Base-by-base conservation (phyloP, 2,113 vertebrate species). In the Notothenia coriiceps region DNA sequence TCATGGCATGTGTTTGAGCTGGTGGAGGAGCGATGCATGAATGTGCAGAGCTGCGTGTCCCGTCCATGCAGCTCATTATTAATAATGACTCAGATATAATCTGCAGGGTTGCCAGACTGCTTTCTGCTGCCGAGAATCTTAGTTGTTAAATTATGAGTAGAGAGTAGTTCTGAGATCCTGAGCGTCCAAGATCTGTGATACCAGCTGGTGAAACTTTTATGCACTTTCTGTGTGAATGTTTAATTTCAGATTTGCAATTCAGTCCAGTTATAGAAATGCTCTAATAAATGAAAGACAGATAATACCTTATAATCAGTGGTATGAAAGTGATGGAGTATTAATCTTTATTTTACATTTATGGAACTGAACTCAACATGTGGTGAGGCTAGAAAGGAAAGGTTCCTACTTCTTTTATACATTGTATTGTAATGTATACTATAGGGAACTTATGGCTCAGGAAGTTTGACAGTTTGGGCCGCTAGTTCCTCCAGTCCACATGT, bases 51-150 rank as follows among this genome's bases (percentile, higher is more conserved):
- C 80, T 49, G 56, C 10, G 3, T 29, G 79, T 88, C 81, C 52
- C 15, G 61, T 56, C 82, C 83, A 69, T 74, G 50, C 74, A 72
- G 86, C 86, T 88, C 86, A 86, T 90, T 88, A 87, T 88, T 85
- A 87, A 86, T 89, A 87, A 91, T 91, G 88, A 86, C 80, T 91
- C 77, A 85, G 77, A 91, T 88, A 81, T 86, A 86, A 88, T 83
- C 74, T 77, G 77, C 79, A 20, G 44, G 59, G 76, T 79, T 85
- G 81, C 79, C 84, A 90, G 88, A 79, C 74, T 85, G 82, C 74
- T 79, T 73, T 81, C 52, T 74, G 79, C 85, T 73, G 86, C 75
- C 20, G 73, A 87, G 77, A 85, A 90, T 88, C 69, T 77, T 47
- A 83, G 68, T 79, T 51, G 79, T 69, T 90, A 85, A 90, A 89